Base-by-base conservation (phyloP, 2,797 vertebrate species). In the Petrocephalus schoutedeni region DNA sequence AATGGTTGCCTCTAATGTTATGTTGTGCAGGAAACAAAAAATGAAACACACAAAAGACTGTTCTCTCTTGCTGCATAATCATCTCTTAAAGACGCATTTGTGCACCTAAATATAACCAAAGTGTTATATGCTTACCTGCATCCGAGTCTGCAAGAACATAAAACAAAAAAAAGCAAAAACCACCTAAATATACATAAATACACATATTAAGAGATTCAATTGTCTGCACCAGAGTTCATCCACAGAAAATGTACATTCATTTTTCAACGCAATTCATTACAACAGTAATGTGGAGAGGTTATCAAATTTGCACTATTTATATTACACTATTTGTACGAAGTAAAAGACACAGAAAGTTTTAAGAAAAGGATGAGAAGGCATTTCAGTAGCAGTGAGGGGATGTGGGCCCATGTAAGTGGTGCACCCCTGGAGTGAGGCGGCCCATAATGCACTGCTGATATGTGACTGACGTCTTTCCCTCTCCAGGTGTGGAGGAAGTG, bases 401-500 rank as follows among this genome's bases (percentile, higher is more conserved):
- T 45, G 1, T 3, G 71, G 16, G 8, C 41, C 36, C 71, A 9
- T n/a, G 71, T 6, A n/a, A 45, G 16, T n/a, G 36, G 19, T n/a
- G 19, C 36, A 32, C 10, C 56, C 71, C 71, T 77, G 71, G 41
- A 45, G 80, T 21, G n/a, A 4, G 49, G 41, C 2, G 9, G 3
- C n/a, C 80, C 49, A 51, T 23, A 83, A 83, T 51, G n/a, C 49
- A 51, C 80, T 7, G 6, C 45, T 51, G 49, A 83, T 49, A 54
- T 41, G 23, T 87, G 14, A 67, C 2, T 84, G 58, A 85, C 19
- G 45, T 49, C 57, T 88, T 53, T 89, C 28, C 41, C 36, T 19
- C 64, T 32, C 0, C 91, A 99, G 98, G 98, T 99, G 1, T 99
- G 98, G 98, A 97, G 97, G 91, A 99, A 99, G 92, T 99, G 98